phyloP scores from a whole-genome alignment of 2,113 vertebrate genomes.

The Oreochromis niloticus region DNA sequence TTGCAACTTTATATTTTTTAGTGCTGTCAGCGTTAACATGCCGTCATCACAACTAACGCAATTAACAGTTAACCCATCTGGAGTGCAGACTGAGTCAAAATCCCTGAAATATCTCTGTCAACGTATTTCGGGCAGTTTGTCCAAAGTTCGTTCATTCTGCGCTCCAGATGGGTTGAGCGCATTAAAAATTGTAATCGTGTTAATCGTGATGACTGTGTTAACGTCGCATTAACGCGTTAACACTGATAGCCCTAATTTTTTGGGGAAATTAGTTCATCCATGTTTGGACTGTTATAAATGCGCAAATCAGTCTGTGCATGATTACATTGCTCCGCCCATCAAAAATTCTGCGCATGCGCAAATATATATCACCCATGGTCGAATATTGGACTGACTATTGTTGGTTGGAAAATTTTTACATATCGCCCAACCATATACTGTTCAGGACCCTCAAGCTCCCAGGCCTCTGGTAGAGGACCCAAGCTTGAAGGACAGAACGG shows the following conservation, averaged over 20 bases:
- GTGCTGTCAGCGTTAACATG: not conserved
- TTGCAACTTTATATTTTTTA: not conserved
- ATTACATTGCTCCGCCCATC: not conserved
- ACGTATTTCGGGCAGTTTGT: not conserved
- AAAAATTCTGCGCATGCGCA: not conserved
- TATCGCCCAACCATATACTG: not conserved
- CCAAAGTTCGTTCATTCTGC: not conserved
- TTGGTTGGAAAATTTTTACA: not conserved
- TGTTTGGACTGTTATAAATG: not conserved
- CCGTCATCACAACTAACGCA: not conserved
- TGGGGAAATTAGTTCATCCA: accelerated
- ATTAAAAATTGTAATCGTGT: not conserved
- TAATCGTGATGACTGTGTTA: not conserved
- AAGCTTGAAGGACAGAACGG: too few relatives aligned
- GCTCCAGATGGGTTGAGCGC: not conserved
- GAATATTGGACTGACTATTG: not conserved
- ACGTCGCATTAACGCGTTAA: not conserved
- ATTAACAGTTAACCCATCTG: not conserved
- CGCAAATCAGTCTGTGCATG: not conserved
- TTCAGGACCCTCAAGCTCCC: too few relatives aligned
- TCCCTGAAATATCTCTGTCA: not conserved
- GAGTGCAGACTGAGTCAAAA: not conserved
- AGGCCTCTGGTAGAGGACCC: too few relatives aligned
- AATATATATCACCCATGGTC: not conserved
- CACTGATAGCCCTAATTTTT: not conserved